These are phyloP conservation scores for Redunca redunca DNA, from an alignment of 2,113 vertebrate species.

Conservation along the genomic window DNA sequence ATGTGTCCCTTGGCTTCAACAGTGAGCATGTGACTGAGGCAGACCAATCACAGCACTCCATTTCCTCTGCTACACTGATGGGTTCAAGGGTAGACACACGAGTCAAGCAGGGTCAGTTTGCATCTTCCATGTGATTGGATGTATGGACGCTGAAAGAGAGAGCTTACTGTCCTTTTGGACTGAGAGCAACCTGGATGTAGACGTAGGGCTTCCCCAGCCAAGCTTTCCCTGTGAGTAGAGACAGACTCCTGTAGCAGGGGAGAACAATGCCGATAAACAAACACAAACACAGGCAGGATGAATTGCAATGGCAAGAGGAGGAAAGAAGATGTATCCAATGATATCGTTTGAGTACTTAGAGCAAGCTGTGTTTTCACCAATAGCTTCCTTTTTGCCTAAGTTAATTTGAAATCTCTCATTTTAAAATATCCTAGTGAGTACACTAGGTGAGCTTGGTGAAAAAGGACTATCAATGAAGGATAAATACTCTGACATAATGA, in stretches of 20 bases:
- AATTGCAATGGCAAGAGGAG: background rate
- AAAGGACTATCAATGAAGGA: background rate
- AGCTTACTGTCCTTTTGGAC: background rate
- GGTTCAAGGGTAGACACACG: background rate
- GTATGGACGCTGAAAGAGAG: background rate
- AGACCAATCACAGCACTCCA: background rate
- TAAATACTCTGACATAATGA: background rate
- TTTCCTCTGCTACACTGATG: background rate
- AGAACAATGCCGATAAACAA: background rate
- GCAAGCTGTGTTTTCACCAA: background rate
- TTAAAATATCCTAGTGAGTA: background rate
- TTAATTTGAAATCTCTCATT: constrained; percentile 8
- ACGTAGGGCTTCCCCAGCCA: background rate
- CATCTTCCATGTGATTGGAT: background rate
- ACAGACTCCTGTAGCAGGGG: background rate
- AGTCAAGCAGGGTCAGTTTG: background rate
- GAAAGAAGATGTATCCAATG: background rate
- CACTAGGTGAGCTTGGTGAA: background rate
- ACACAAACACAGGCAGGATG: background rate
- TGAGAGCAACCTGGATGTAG: background rate
- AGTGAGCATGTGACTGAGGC: background rate
- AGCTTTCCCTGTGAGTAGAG: background rate
- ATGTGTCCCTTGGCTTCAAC: background rate
- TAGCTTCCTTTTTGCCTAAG: background rate
- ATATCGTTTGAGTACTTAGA: background rate